Evolutionary conservation across 2,888 invertebrate genomes (phyloP), one percentile per base, ranked within the genome.

Genomic region (Branchellion lobata): DNA sequence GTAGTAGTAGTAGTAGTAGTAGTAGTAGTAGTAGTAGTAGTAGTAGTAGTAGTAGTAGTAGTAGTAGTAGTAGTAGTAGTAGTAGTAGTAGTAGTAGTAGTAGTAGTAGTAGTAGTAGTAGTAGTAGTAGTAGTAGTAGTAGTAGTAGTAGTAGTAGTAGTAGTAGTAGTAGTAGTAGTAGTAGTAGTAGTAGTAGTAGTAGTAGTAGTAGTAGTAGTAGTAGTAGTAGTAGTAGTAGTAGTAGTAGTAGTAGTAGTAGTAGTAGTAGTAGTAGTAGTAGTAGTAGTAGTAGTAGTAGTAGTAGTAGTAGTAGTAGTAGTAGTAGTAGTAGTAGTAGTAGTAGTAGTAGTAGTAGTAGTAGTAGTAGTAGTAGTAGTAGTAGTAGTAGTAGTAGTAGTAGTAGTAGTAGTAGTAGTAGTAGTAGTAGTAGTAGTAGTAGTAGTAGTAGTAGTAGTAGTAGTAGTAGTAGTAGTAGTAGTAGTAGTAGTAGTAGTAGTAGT

Each of bases 1-100:
- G 53, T 51, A 51, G 53, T 51, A 51, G 53, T 51, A 51, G 53
- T 51, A 51, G 53, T 51, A 51, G 53, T 51, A 51, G 53, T 51
- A 51, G 53, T 51, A 51, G 53, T 51, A 51, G 53, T 51, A 51
- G 53, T 51, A 51, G 53, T 51, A 51, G 53, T 51, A 51, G 53
- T 51, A 51, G 53, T 51, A 51, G 53, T 51, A 51, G 53, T 51
- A 51, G 53, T 51, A 51, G 53, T 51, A 51, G 53, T 51, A 51
- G 53, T 51, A 51, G 53, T 51, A 51, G 53, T 51, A 51, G 53
- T 51, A 51, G 53, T 51, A 51, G 53, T 51, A 51, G 53, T 51
- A 51, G 53, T 51, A 51, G 53, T 51, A 51, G 53, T 51, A 51
- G 53, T 51, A 51, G 53, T 51, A 51, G 53, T 51, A 51, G 53